These are phyloP conservation scores for Poeciliopsis gracilis DNA, from an alignment of 2,797 vertebrate species.

Conservation along the genomic window DNA sequence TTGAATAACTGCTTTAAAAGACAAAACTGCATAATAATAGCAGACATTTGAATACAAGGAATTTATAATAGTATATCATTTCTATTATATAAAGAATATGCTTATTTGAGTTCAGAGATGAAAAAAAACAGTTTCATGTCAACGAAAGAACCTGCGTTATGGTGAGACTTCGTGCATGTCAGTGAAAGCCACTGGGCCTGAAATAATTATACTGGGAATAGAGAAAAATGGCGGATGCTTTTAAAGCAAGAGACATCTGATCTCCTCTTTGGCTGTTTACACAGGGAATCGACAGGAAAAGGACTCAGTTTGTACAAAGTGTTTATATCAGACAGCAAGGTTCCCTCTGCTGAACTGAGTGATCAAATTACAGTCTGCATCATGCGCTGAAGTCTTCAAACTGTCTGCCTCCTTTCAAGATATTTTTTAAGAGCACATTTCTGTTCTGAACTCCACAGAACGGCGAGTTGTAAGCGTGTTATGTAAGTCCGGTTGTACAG, in stretches of 20 bases:
- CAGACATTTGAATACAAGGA: constrained; percentile 20
- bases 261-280: constrained; percentile 21
- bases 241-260: constrained; percentile 19
- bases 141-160: constrained; percentile 23
- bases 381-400: constrained; percentile 42
- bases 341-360: constrained; percentile 38
- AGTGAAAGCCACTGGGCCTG: constrained; percentile 16
- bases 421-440: constrained; percentile 21
- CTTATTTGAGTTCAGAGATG: constrained; percentile 38
- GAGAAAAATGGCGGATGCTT: constrained; percentile 34
- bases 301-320: constrained; percentile 47
- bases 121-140: constrained; percentile 3
- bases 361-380: constrained; percentile 62
- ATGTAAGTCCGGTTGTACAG: constrained; percentile 71
- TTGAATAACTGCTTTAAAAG: not conserved
- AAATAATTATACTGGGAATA: constrained; percentile 26
- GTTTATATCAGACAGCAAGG: constrained; percentile 54
- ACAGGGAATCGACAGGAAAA: constrained; percentile 44
- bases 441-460: constrained; percentile 24
- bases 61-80: constrained; percentile 1
- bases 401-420: constrained; percentile 26
- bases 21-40: constrained; percentile 21
- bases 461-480: constrained; percentile 59
- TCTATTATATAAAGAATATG: not conserved
- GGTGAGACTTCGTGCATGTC: constrained; percentile 22